Evolutionary conservation across 2,113 vertebrate genomes (phyloP).

Genomic region (Cyanoderma ruficeps): DNA sequence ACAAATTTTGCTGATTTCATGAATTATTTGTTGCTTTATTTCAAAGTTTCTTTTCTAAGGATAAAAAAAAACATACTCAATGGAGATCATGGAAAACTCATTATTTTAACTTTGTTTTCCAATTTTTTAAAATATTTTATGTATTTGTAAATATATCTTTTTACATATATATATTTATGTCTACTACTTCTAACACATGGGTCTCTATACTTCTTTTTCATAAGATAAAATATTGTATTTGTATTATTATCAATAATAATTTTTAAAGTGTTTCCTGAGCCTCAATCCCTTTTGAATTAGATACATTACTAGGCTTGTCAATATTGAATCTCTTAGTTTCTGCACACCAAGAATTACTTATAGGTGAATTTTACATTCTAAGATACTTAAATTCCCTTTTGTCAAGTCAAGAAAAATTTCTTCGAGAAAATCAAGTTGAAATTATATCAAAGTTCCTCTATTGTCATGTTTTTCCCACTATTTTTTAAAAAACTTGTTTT

Average conservation of each 20-base stretch:
- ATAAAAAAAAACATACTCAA: neutral
- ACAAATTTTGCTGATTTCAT: neutral
- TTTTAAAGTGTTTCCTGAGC: neutral
- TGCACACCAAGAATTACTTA: neutral
- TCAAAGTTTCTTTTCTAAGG: neutral
- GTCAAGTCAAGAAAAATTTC: neutral
- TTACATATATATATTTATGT: neutral
- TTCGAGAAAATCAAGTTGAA: neutral
- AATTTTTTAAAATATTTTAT: neutral
- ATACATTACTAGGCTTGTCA: neutral
- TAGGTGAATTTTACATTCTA: neutral
- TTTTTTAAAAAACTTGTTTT: neutral
- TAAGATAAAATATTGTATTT: neutral
- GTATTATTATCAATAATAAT: neutral
- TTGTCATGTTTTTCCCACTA: neutral
- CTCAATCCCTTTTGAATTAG: neutral
- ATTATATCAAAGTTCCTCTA: neutral
- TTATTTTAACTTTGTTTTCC: neutral
- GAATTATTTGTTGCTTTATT: neutral
- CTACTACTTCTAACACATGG: neutral
- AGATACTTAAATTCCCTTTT: neutral
- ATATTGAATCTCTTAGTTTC: neutral
- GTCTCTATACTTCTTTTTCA: neutral
- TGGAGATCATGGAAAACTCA: rapidly evolving
- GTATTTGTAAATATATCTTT: neutral